Evolutionary conservation across 2,113 vertebrate species (phyloP).

Genomic region (Taxidea taxus): DNA sequence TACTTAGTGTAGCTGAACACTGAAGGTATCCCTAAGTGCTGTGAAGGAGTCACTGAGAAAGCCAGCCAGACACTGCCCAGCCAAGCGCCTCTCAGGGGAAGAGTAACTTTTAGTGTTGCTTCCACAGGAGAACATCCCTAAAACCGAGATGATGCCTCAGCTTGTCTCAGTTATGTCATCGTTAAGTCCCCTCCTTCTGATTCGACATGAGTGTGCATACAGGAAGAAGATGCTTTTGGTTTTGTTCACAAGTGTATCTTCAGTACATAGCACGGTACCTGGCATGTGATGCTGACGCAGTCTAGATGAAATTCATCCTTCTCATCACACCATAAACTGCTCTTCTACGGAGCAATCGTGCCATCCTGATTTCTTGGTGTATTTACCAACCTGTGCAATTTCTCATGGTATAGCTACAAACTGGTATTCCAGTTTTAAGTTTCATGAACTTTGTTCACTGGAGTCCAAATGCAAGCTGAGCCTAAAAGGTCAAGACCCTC

Average conservation of each 20-base stretch:
- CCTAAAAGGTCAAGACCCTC: neutral
- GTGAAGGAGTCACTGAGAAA: neutral
- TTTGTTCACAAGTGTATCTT: neutral
- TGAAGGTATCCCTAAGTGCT: neutral
- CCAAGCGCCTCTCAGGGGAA: neutral
- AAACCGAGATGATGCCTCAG: neutral
- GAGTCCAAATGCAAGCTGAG: neutral
- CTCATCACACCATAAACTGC: neutral
- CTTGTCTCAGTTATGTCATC: neutral
- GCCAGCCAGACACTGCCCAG: neutral
- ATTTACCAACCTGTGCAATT: too few species aligned
- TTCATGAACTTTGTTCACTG: neutral
- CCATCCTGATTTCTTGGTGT: neutral
- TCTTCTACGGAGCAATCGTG: neutral
- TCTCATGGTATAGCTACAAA: neutral
- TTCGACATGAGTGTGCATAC: neutral
- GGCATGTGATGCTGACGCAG: neutral
- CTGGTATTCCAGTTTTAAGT: neutral
- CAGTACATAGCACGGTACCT: neutral
- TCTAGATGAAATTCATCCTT: neutral
- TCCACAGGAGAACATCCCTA: neutral
- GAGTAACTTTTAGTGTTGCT: neutral
- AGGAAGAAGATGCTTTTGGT: neutral
- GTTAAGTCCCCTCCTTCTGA: neutral
- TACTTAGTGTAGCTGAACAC: neutral